Conservation (phyloP, 2,888 invertebrate genomes). For the Horisme vitalbata region DNA sequence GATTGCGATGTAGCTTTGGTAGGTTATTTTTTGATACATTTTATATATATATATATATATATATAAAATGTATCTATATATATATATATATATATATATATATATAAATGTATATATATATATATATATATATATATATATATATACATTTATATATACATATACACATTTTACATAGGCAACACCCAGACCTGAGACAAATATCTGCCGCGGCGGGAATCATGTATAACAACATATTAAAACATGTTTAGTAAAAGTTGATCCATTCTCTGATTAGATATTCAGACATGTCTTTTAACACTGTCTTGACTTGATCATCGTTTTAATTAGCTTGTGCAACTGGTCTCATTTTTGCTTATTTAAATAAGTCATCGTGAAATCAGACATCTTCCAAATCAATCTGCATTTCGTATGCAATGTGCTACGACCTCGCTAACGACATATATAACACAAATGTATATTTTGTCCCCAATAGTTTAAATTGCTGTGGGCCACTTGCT, state of each 20-base stretch:
- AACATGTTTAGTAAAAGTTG: conserved; percentile 6
- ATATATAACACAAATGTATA: conserved; percentile 1
- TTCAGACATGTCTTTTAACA: not conserved
- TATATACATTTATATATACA: too few relatives aligned
- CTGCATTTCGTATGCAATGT: conserved; percentile 3
- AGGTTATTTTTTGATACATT: too few relatives aligned
- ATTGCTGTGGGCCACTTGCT: not conserved
- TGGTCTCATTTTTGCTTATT: conserved; percentile 13
- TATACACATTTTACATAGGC: too few relatives aligned
- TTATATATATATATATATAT: too few relatives aligned
- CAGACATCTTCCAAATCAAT: conserved; percentile 1
- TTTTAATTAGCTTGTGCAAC: conserved; percentile 2
- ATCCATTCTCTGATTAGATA: not conserved
- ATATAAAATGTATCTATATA: too few relatives aligned
- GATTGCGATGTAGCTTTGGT: too few relatives aligned
- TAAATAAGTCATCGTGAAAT: conserved; percentile 12
- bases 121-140: too few relatives aligned
- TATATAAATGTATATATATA: too few relatives aligned
- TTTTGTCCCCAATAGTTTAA: conserved; percentile 9
- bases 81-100: too few relatives aligned
- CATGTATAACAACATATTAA: too few relatives aligned
- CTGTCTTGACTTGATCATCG: not conserved
- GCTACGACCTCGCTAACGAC: conserved; percentile 6
- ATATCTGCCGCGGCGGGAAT: too few relatives aligned
- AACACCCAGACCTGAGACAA: too few relatives aligned